A percentile compares a stretch with the other conserved stretches of the same genome.
These are phyloP conservation scores for Agriopis leucophaearia DNA, from an alignment of 2,888 invertebrate genomes.

Conservation along the genomic window DNA sequence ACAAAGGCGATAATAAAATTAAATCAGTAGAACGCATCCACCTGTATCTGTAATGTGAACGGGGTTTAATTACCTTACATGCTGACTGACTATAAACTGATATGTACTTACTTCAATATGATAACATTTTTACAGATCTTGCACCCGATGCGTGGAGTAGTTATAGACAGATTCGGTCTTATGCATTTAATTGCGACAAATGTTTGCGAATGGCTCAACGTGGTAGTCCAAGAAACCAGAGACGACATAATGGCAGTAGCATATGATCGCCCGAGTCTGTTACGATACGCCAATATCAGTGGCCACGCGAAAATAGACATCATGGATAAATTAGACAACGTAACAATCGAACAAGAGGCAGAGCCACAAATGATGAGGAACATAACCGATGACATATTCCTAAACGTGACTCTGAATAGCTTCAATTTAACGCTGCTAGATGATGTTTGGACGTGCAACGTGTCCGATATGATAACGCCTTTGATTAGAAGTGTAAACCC, in stretches of 20 bases:
- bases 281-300: conserved; percentile 72
- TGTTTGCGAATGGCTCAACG: conserved; percentile 96
- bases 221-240: conserved; percentile 94
- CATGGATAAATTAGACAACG: conserved; percentile 60
- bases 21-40: too few relatives aligned
- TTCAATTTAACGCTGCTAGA: conserved; percentile 57
- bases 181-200: conserved; percentile 98
- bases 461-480: conserved; percentile 86
- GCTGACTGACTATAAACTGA: neutral
- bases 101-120: neutral
- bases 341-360: conserved; percentile 54
- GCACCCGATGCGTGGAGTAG: conserved; percentile 80
- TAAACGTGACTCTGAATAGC: conserved; percentile 48
- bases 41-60: too few relatives aligned
- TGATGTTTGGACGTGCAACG: conserved; percentile 74
- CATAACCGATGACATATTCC: conserved; percentile 44
- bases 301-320: conserved; percentile 60
- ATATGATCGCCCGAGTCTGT: conserved; percentile 65
- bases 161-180: conserved; percentile 91
- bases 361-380: conserved; percentile 30
- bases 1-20: too few relatives aligned
- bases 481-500: conserved; percentile 89
- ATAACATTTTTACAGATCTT: conserved; percentile 66
- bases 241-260: conserved; percentile 90
- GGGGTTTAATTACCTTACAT: too few relatives aligned